phyloP scores from a whole-genome alignment of 2,888 invertebrate species.

The Caenorhabditis sp. region DNA sequence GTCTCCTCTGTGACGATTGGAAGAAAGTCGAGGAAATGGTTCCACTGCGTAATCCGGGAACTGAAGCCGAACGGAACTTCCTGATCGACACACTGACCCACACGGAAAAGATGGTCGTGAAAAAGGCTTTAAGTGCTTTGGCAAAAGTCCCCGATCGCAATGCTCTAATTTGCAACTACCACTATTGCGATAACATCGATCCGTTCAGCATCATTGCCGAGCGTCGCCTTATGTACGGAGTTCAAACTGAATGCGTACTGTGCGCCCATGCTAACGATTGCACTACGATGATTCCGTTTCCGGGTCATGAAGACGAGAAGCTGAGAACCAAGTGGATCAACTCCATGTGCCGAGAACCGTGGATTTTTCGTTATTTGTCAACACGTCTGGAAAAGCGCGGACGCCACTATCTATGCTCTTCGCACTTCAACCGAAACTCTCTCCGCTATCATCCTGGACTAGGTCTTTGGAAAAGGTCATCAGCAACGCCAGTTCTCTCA shows the following conservation, averaged over 20 bases:
- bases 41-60: conserved; percentile 39
- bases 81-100: conserved; percentile 38
- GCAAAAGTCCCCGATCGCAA: conserved; percentile 10
- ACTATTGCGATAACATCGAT: conserved; percentile 57
- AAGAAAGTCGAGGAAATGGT: conserved; percentile 60
- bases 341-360: conserved; percentile 67
- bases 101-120: conserved; percentile 44
- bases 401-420: conserved; percentile 67
- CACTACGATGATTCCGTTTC: conserved; percentile 67
- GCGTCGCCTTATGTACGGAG: conserved; percentile 57
- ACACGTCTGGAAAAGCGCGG: conserved; percentile 62
- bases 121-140: conserved; percentile 37
- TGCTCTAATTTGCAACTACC: conserved; percentile 49
- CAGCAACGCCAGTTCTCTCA: conserved; percentile 38
- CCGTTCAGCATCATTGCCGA: conserved; percentile 67
- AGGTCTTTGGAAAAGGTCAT: conserved; percentile 46
- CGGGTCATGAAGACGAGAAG: conserved; percentile 44
- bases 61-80: conserved; percentile 56
- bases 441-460: conserved; percentile 54
- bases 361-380: conserved; percentile 56
- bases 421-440: conserved; percentile 65
- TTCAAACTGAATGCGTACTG: conserved; percentile 64
- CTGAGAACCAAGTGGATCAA: conserved; percentile 66
- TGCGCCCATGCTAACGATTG: conserved; percentile 63
- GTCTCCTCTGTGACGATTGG: conserved; percentile 69